Evolutionary conservation across 2,797 vertebrate species (phyloP), one percentile per base, ranked within the genome.

Genomic region (Pseudopleuronectes americanus): DNA sequence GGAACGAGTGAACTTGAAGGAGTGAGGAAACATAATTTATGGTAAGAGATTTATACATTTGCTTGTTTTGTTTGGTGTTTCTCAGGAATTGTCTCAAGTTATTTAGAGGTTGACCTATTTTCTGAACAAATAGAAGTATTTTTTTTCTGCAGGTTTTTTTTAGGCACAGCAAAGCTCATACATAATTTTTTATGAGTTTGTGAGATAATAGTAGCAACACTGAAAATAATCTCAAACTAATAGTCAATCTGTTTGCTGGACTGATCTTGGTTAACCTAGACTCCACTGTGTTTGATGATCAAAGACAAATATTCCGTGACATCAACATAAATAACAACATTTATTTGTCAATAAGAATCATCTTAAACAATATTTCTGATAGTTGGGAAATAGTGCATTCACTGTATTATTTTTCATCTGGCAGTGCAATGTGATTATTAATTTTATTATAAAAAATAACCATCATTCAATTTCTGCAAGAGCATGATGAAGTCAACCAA

Each of bases 31-130:
- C 14, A 1, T 38, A 13, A 49, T n/a, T 14, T 4, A 31, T 21
- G 73, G 79, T 77, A 73, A 72, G 8, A 31, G 24, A 49, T 45
- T 45, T 17, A 43, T 10, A 13, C 41, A 16, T 43, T 13, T 43
- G 24, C 6, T n/a, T 6, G 2, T 9, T 47, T 61, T 54, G 2
- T 23, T 6, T 36, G n/a, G 19, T 64, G 13, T 45, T 31, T 70
- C 8, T 57, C 12, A 22, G 22, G 14, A 49, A 17, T 13, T 0
- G 1, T 14, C 12, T 68, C 6, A 19, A 14, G 2, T 9, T 61
- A 38, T 47, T 43, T 23, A 45, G 21, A 58, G 17, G 16, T 0
- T 78, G 71, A 70, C 55, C 64, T 69, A 14, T 65, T 76, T 71
- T 66, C 57, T 33, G 13, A 10, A 28, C 47, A 17, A 22, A 14